These are phyloP conservation scores for Oryctes rhinoceros DNA, from an alignment of 1,140 invertebrate species.

Conservation along the genomic window DNA sequence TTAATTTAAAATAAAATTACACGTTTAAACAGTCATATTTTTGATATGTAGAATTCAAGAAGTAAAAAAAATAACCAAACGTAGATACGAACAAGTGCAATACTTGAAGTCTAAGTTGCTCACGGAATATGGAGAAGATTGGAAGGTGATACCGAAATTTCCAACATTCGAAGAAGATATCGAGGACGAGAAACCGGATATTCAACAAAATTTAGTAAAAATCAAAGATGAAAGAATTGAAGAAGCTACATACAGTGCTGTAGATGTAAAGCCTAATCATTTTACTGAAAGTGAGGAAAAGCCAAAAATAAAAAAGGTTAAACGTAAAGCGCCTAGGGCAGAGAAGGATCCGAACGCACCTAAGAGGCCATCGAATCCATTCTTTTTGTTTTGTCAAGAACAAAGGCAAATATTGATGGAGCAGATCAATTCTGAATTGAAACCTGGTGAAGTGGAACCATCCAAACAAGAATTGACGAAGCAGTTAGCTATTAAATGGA, in stretches of 20 bases:
- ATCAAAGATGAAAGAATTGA: slow-evolving; percentile 55
- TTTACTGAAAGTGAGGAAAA: slow-evolving; percentile 42
- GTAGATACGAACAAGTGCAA: slow-evolving; percentile 66
- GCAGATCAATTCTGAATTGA: slow-evolving; percentile 65
- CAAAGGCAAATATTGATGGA: slow-evolving; percentile 77
- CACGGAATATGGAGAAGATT: slow-evolving; percentile 56
- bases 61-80: slow-evolving; percentile 67
- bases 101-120: slow-evolving; percentile 63
- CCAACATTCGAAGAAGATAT: slow-evolving; percentile 49
- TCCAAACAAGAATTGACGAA: slow-evolving; percentile 79
- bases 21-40: not conserved
- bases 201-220: slow-evolving; percentile 2
- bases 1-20: slow-evolving; percentile 22
- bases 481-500: slow-evolving; percentile 77
- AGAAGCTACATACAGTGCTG: slow-evolving; percentile 57
- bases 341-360: slow-evolving; percentile 79
- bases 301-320: slow-evolving; percentile 59
- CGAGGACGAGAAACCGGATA: slow-evolving; percentile 37
- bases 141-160: slow-evolving; percentile 56
- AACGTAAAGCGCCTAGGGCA: slow-evolving; percentile 65
- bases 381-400: slow-evolving; percentile 83
- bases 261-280: not conserved
- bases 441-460: slow-evolving; percentile 72
- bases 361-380: slow-evolving; percentile 81
- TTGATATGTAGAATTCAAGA: slow-evolving; percentile 65